Base-by-base conservation (phyloP, 2,797 vertebrate species). In the Carapus acus region DNA sequence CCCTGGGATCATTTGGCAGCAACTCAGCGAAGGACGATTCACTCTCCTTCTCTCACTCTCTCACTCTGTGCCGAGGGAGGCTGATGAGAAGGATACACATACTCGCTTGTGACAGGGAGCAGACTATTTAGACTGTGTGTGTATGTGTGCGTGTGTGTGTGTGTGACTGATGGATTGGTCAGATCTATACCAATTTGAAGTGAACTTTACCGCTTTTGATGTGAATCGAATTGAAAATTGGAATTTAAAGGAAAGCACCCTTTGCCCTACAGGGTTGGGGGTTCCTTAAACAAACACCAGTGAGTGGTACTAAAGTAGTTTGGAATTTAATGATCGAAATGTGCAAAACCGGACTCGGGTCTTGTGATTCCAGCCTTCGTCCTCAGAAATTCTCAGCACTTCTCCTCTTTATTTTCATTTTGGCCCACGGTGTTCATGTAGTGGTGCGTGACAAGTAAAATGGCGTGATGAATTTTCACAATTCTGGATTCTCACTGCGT, bases 311-410 rank as follows among this genome's bases (percentile, higher is more conserved):
- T 8, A 11, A 11, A 12, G 8, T 1, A n/a, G 15, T 49, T n/a
- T 19, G 54, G 58, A 50, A 29, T 17, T 4, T 6, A 33, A 0
- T 2, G 34, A 42, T 58, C 43, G 60, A 55, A 60, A 45, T 49
- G 49, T 49, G 39, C 8, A 23, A 51, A 41, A 24, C 9, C 12
- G 0, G 16, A 6, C 14, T 33, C 20, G 2, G 13, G 3, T 33
- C 34, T 23, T 18, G 6, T 11, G 27, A n/a, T 8, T 12, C 34
- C 2, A 36, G 15, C 7, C 7, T 44, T 40, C 1, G 7, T 19
- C 12, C 12, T 21, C n/a, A n/a, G n/a, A 20, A 38, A 20, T 4
- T 13, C 6, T 43, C 42, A n/a, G n/a, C n/a, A n/a, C n/a, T n/a
- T n/a, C n/a, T n/a, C n/a, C n/a, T n/a, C n/a, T n/a, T n/a, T n/a